Evolutionary conservation across 2,113 vertebrate genomes (phyloP), one percentile per base, ranked within the genome.

Genomic region (Zosterops hypoxanthus): DNA sequence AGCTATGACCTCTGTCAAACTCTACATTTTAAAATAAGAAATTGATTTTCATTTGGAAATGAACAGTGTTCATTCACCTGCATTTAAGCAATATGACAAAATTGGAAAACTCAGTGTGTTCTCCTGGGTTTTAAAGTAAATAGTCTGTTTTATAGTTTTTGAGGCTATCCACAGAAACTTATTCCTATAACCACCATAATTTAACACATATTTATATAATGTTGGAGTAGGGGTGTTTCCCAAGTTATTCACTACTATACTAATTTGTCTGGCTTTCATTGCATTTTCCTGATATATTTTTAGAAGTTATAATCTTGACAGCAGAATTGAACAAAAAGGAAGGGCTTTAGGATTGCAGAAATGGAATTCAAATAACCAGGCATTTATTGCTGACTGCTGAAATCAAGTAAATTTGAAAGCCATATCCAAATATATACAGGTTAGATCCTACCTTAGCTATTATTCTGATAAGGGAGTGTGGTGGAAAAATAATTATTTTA

Each of bases 61-160:
- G 29, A 92, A 47, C 2, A 53, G 13, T 46, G 2, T 77, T 91
- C 26, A 42, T 90, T 95, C 70, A 89, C 52, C 6, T 49, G 73
- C 46, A 79, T 85, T 82, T 92, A 88, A 47, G 15, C 39, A 82
- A 50, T 24, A 28, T 29, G 26, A 72, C 20, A 92, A 83, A 90
- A 79, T 72, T 16, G 2, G 36, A 72, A 94, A 69, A 61, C 16
- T 57, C 18, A 82, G 26, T 80, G 49, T 2, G 4, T 65, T 92
- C 59, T 92, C 34, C 34, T 34, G 66, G 42, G 59, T 70, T 91
- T 91, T 90, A 82, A 92, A 65, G 18, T 34, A 94, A 94, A 84
- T 52, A 82, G 3, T 29, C 22, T 72, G 34, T 47, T 72, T 92
- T 87, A 91, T 12, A 82, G 50, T 8, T 89, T 89, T 55, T 39